Percentiles rank a stretch among this genome's conserved stretches.
phyloP scores from a whole-genome alignment of 1,140 invertebrate species.

The Agrypnia vestita region DNA sequence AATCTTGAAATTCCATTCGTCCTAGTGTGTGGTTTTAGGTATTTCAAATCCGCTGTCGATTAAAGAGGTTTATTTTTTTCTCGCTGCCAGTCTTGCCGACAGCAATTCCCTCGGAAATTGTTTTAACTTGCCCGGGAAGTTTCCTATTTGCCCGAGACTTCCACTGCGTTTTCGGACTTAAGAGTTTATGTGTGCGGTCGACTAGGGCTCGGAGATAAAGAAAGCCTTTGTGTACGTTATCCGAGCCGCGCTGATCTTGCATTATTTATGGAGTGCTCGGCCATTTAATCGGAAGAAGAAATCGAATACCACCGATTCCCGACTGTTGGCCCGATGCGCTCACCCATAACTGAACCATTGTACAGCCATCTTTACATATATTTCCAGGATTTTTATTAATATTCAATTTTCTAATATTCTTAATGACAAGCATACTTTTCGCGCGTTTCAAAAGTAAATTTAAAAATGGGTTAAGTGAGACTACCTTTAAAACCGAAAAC shows the following conservation, averaged over 20 bases:
- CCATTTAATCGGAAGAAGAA: conserved; percentile 20
- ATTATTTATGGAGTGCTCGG: conserved; percentile 56
- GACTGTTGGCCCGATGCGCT: not conserved
- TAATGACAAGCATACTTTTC: too few species aligned
- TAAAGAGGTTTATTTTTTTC: conserved; percentile 41
- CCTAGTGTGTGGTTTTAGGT: too few species aligned
- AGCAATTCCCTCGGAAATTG: conserved; percentile 53
- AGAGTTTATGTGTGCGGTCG: conserved; percentile 46
- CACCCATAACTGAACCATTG: conserved; percentile 19
- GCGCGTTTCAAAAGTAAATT: not conserved
- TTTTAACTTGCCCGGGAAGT: conserved; percentile 57
- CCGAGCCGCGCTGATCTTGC: conserved; percentile 51
- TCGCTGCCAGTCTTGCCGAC: conserved; percentile 19
- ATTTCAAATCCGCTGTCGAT: conserved; percentile 50
- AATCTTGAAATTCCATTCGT: too few species aligned
- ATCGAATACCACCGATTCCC: conserved; percentile 22
- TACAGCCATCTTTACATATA: conserved; percentile 8
- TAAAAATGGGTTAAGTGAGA: not conserved
- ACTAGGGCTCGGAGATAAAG: conserved; percentile 11
- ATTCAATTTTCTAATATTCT: not conserved
- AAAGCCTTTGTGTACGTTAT: conserved; percentile 27
- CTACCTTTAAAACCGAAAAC: too few species aligned
- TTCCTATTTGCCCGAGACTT: conserved; percentile 39
- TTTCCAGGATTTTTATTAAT: not conserved
- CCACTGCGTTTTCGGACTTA: conserved; percentile 25